Conservation (phyloP, 2,888 invertebrate genomes). For the Heliconius ethilla region DNA sequence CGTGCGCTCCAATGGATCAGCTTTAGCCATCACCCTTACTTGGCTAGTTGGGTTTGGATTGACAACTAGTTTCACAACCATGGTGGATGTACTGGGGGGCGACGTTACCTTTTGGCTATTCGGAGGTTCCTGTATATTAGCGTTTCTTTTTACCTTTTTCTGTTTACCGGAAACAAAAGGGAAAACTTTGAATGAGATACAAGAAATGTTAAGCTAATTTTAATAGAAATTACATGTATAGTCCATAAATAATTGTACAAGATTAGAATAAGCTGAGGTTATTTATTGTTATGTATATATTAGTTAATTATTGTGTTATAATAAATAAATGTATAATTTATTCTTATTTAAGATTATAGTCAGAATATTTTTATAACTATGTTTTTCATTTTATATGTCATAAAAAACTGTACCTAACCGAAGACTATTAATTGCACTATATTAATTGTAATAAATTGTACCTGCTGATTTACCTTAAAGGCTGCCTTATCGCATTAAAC, state of each 20-base stretch:
- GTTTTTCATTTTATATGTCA: not conserved
- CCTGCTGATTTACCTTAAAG: not conserved
- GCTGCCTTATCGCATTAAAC: no score
- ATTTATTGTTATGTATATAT: not conserved
- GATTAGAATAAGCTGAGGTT: not conserved
- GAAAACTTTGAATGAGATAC: constrained; percentile 56
- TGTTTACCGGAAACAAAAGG: constrained; percentile 58
- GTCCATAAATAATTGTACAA: not conserved
- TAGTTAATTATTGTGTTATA: not conserved
- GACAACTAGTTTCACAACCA: constrained; percentile 51
- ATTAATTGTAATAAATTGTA: not conserved
- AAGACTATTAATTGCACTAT: no score
- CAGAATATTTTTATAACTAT: not conserved
- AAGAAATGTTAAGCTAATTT: constrained; percentile 54
- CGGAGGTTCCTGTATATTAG: constrained; percentile 50
- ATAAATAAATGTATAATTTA: not conserved
- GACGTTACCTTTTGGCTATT: constrained; percentile 59
- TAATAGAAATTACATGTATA: not conserved
- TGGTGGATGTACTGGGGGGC: constrained; percentile 51
- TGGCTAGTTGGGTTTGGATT: constrained; percentile 56
- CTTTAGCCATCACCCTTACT: constrained; percentile 53
- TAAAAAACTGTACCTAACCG: no score
- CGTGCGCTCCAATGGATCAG: constrained; percentile 54
- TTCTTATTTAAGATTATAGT: not conserved
- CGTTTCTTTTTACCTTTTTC: constrained; percentile 53